These are phyloP conservation scores for Polyommatus iphigenia DNA, from an alignment of 2,888 invertebrate genomes.

Conservation along the genomic window DNA sequence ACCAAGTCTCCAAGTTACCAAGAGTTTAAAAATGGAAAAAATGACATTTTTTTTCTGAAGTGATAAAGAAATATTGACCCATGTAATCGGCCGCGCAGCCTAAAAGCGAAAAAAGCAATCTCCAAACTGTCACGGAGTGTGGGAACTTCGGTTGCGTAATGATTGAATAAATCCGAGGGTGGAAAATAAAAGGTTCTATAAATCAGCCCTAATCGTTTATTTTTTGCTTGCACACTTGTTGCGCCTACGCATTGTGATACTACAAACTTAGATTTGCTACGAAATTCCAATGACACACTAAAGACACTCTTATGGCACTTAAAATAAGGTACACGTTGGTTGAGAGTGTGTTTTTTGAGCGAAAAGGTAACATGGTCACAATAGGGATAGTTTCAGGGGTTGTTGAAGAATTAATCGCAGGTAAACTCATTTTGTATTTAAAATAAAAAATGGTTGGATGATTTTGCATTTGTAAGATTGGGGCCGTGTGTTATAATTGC, in stretches of 20 bases:
- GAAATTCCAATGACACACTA: neutral
- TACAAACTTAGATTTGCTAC: constrained; percentile 36
- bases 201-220: constrained; percentile 75
- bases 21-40: no score
- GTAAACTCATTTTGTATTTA: constrained; percentile 65
- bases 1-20: neutral
- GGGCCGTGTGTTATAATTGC: constrained; percentile 39
- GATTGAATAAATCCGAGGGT: constrained; percentile 61
- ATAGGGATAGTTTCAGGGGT: constrained; percentile 68
- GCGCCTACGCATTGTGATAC: constrained; percentile 55
- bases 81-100: neutral
- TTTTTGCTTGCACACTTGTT: constrained; percentile 74
- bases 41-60: neutral
- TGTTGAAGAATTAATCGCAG: constrained; percentile 73
- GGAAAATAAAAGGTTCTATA: constrained; percentile 73
- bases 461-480: constrained; percentile 56
- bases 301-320: neutral
- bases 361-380: constrained; percentile 45
- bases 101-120: neutral
- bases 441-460: constrained; percentile 52
- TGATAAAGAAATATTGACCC: constrained; percentile 1
- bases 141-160: constrained; percentile 77
- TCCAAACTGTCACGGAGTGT: constrained; percentile 50
- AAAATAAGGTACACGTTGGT: constrained; percentile 24
- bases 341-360: neutral